Conservation (phyloP, 2,113 vertebrate species). For the Myxocyprinus asiaticus region DNA sequence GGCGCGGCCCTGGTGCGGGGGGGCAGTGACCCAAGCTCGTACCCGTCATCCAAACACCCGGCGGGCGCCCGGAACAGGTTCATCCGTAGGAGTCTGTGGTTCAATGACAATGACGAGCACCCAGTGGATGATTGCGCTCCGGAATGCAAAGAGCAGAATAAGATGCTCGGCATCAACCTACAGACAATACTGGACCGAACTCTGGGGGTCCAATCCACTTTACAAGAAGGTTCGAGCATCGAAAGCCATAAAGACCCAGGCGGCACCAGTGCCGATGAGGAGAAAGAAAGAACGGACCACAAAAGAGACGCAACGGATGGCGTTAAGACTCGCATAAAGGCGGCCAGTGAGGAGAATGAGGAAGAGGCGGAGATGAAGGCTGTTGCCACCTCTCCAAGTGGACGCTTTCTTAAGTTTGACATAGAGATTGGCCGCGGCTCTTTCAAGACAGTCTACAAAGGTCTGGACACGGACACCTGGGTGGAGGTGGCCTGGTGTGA, state of each 20-base stretch:
- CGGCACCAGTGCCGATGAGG: slow-evolving; percentile 59
- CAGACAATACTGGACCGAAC: slow-evolving; percentile 68
- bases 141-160: slow-evolving; percentile 70
- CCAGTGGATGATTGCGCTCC: slow-evolving; percentile 64
- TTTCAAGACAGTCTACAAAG: slow-evolving; percentile 98
- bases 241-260: slow-evolving; percentile 66
- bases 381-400: slow-evolving; percentile 91
- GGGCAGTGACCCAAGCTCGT: slow-evolving; percentile 74
- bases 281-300: slow-evolving; percentile 58
- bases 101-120: slow-evolving; percentile 87
- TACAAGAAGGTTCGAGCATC: slow-evolving; percentile 59
- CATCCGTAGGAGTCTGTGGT: slow-evolving; percentile 86
- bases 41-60: slow-evolving; percentile 67
- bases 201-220: slow-evolving; percentile 64
- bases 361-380: slow-evolving; percentile 96
- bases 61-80: slow-evolving; percentile 84
- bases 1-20: slow-evolving; percentile 69
- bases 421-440: slow-evolving; percentile 96
- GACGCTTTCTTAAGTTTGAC: slow-evolving; percentile 96
- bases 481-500: slow-evolving; percentile 98
- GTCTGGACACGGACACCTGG: slow-evolving; percentile 96
- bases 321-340: slow-evolving; percentile 71
- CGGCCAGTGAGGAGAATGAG: slow-evolving; percentile 84
- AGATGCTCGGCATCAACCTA: slow-evolving; percentile 65
- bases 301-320: slow-evolving; percentile 54